phyloP scores from a whole-genome alignment of 2,113 vertebrate genomes.

The Orthonyx spaldingii region DNA sequence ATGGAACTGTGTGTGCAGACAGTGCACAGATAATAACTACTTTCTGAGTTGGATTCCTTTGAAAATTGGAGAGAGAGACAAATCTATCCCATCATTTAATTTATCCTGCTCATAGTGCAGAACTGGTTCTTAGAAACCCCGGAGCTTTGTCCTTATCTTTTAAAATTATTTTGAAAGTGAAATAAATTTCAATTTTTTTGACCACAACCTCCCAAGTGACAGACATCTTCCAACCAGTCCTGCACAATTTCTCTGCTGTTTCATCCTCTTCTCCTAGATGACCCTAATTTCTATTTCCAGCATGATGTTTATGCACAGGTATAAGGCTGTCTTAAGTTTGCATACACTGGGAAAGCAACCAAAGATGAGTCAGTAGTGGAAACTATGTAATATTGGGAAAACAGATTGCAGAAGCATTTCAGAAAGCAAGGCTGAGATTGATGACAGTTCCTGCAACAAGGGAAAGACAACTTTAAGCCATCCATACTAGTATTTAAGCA shows the following conservation, averaged over 20 bases:
- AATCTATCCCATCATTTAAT: neutral
- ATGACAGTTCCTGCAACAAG: neutral
- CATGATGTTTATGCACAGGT: constrained; percentile 9
- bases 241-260: neutral
- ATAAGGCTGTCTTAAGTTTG: neutral
- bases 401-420: constrained; percentile 29
- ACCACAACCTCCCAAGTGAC: neutral
- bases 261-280: neutral
- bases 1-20: neutral
- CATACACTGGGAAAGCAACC: constrained; percentile 24
- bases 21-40: neutral
- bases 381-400: constrained; percentile 46
- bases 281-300: neutral
- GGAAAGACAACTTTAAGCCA: neutral
- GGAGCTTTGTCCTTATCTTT: neutral
- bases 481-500: neutral
- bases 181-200: neutral
- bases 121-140: neutral
- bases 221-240: neutral
- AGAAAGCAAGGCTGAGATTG: constrained; percentile 10
- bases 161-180: neutral
- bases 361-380: constrained; percentile 51
- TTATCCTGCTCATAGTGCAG: neutral
- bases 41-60: neutral
- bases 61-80: neutral